phyloP scores from a whole-genome alignment of 2,888 invertebrate genomes.

The Trichopoda pennipes region DNA sequence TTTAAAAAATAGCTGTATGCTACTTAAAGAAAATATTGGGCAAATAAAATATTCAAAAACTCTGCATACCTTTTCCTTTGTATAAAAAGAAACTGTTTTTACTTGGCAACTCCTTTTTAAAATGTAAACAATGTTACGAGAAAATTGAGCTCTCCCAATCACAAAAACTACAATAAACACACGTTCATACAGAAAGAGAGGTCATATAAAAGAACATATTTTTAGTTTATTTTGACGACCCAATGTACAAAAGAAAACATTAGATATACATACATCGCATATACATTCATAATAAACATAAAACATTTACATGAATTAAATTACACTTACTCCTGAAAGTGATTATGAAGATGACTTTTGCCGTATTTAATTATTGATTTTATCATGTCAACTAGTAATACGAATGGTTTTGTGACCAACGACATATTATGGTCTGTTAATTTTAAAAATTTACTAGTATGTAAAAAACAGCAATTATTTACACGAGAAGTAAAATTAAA shows the following conservation, averaged over 20 bases:
- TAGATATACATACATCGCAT: background rate
- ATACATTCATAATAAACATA: background rate
- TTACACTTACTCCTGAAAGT: conserved; percentile 72
- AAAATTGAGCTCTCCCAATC: conserved; percentile 7
- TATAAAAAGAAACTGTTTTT: background rate
- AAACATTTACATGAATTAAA: background rate
- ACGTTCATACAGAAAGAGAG: background rate
- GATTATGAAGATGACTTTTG: conserved; percentile 65
- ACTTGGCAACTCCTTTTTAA: background rate
- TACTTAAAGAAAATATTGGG: too few relatives aligned
- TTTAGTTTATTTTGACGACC: conserved; percentile 8
- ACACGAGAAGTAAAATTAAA: background rate
- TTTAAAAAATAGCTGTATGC: too few relatives aligned
- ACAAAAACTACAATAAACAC: background rate
- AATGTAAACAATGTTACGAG: conserved; percentile 1
- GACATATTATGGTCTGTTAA: conserved; percentile 29
- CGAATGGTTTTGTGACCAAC: conserved; percentile 43
- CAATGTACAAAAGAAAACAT: conserved; percentile 6
- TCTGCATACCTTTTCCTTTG: background rate
- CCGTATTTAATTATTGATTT: conserved; percentile 74
- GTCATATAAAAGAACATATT: conserved; percentile 26
- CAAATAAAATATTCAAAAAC: background rate
- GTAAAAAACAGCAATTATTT: background rate
- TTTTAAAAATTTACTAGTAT: conserved; percentile 11
- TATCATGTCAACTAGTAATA: conserved; percentile 68